A percentile compares a stretch with the other conserved stretches of the same genome.
Conservation (phyloP, 2,113 vertebrate species). For the Lampris megalopsis region DNA sequence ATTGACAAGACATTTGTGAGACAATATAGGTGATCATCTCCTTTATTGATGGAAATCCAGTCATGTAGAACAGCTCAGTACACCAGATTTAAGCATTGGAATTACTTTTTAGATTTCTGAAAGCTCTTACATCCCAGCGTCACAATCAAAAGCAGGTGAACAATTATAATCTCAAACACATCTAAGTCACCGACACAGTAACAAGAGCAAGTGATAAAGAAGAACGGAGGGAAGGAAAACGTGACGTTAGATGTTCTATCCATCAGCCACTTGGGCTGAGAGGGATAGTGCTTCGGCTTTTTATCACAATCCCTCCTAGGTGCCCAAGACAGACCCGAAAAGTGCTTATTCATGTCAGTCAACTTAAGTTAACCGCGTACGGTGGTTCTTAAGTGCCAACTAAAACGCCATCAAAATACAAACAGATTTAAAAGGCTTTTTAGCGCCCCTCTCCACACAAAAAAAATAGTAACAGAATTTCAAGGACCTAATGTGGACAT, state of each 20-base stretch:
- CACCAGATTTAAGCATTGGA: constrained; percentile 52
- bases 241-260: constrained; percentile 20
- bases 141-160: constrained; percentile 75
- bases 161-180: constrained; percentile 38
- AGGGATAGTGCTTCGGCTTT: constrained; percentile 9
- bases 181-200: constrained; percentile 45
- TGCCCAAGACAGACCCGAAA: constrained; percentile 25
- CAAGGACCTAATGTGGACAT: constrained; percentile 45
- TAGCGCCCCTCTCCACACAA: constrained; percentile 47
- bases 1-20: constrained; percentile 5
- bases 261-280: constrained; percentile 7
- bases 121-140: constrained; percentile 60
- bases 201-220: constrained; percentile 16
- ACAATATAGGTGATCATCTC: constrained; percentile 59
- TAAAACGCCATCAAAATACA: constrained; percentile 36
- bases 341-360: constrained; percentile 58
- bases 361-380: constrained; percentile 22
- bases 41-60: constrained; percentile 79
- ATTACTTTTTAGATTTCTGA: constrained; percentile 48
- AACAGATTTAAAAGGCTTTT: constrained; percentile 44
- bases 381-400: constrained; percentile 47
- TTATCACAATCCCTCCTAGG: background rate
- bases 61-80: constrained; percentile 65
- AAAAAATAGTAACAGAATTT: constrained; percentile 62
- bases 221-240: constrained; percentile 4